Evolutionary conservation across 2,797 vertebrate genomes (phyloP).

Genomic region (Tiaroga cobitis): DNA sequence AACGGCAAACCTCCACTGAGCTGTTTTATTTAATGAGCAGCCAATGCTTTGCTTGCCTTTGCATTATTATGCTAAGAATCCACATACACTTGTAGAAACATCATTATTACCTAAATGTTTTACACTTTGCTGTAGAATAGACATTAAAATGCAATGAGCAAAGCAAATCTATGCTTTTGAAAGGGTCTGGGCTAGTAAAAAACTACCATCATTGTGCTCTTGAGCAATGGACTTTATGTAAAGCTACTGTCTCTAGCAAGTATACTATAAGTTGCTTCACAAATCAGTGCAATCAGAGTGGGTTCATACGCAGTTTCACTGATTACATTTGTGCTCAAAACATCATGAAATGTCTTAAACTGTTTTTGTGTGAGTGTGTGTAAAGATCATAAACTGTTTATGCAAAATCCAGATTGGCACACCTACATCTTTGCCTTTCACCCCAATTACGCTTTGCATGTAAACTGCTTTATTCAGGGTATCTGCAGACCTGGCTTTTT

Average conservation of each 20-base stretch:
- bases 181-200: background rate
- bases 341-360: background rate
- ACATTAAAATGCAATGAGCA: background rate
- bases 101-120: background rate
- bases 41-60: constrained; percentile 4
- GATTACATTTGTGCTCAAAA: background rate
- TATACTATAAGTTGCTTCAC: background rate
- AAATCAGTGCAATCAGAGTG: background rate
- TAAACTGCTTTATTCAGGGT: background rate
- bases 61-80: background rate
- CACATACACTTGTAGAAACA: background rate
- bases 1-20: background rate
- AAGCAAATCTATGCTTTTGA: background rate
- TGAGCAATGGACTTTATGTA: background rate
- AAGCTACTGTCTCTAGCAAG: background rate
- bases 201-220: background rate
- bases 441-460: background rate
- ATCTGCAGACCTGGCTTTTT: no score
- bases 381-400: background rate
- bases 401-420: background rate
- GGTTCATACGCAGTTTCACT: background rate
- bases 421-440: background rate
- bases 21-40: constrained; percentile 25
- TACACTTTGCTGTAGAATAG: background rate
- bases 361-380: no score